These are phyloP conservation scores for Epizoanthus rinbou DNA, from an alignment of 92 coral and sea anemone species.

Conservation along the genomic window DNA sequence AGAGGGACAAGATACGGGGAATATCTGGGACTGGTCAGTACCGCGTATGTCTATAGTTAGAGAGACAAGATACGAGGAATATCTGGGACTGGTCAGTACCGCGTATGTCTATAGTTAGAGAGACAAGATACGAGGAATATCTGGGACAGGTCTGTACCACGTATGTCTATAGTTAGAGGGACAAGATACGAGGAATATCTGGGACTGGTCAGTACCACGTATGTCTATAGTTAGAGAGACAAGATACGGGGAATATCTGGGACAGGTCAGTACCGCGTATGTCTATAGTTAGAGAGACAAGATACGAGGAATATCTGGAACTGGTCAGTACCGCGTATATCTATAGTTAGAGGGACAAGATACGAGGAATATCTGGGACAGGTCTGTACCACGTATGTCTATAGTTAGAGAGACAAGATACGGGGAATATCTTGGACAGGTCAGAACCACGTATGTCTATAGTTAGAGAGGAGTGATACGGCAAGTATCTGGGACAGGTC, in stretches of 20 bases:
- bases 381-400: slow-evolving; percentile 47
- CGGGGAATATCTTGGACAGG: too few relatives aligned
- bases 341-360: slow-evolving; percentile 71
- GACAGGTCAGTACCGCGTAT: slow-evolving; percentile 66
- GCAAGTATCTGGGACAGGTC: slow-evolving; percentile 96
- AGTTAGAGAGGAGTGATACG: slow-evolving; percentile 73
- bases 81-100: slow-evolving; percentile 83
- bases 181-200: slow-evolving; percentile 93
- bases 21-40: slow-evolving; percentile 90
- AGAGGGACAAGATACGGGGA: slow-evolving; percentile 92
- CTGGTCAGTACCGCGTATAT: slow-evolving; percentile 59
- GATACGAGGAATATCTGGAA: slow-evolving; percentile 94
- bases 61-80: slow-evolving; percentile 91
- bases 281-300: slow-evolving; percentile 72
- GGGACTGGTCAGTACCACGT: slow-evolving; percentile 73
- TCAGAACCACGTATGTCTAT: too few relatives aligned
- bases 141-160: too few relatives aligned
- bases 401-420: background rate
- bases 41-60: slow-evolving; percentile 39
- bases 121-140: background rate
- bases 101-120: background rate
- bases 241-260: slow-evolving; percentile 91
- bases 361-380: slow-evolving; percentile 96
- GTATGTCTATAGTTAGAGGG: too few relatives aligned
- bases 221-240: slow-evolving; percentile 65